Base-by-base conservation (phyloP, 2,888 invertebrate species). In the Chymomyza procnemis region DNA sequence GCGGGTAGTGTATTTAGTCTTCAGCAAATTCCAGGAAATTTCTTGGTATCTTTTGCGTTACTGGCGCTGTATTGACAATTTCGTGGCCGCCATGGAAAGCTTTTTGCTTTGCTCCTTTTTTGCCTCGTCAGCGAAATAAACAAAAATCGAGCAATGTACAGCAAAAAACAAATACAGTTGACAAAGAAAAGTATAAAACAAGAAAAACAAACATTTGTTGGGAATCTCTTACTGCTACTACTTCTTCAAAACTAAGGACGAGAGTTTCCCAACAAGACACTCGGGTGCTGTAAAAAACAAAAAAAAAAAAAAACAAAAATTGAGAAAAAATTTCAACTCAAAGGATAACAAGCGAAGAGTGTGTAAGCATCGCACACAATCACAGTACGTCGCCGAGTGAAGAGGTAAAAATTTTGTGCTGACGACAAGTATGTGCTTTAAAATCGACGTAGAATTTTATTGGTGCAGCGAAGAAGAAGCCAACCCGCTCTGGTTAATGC, bases 61-160 rank as follows among this genome's bases (percentile, higher is more conserved):
- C 8, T 50, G 22, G 66, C 68, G 50, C 56, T 76, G 69, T 87
- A 80, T 84, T 84, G 84, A 87, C 84, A 84, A 83, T 87, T 87
- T 84, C 78, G 78, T 80, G 78, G 78, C 60, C 74, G 69, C 72
- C 19, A 50, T 50, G 50, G 14, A 4, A 16, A 50, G 50, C 50
- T 19, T 50, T 50, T 50, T 50, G 50, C 70, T 67, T 48, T 48
- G 69, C 74, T 81, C 26, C 22, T 18, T 21, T 54, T 86, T 76
- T 76, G 81, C 80, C 77, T 80, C 76, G 88, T 89, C 89, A 88
- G 88, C 88, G 81, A 85, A 89, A 85, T 82, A 82, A 80, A 83
- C 78, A 79, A 85, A 77, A 79, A 79, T 83, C 77, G 76, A 82
- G 73, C 71, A 76, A 72, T 77, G 70, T 73, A 74, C 70, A 16